These are phyloP conservation scores for Tribolium castaneum DNA, from an alignment of 1,140 invertebrate species.

Conservation along the genomic window DNA sequence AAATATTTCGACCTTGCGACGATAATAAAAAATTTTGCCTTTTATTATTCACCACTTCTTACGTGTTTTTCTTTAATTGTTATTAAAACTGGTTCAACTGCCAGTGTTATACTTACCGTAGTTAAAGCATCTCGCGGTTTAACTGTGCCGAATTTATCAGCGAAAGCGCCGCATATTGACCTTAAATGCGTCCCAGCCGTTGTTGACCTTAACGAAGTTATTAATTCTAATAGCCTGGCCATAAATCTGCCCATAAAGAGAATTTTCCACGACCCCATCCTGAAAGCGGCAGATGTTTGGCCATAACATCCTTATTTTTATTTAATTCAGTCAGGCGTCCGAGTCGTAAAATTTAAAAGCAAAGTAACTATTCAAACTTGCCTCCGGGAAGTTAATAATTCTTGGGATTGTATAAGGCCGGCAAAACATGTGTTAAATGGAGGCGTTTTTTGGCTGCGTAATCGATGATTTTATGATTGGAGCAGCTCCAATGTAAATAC, in stretches of 20 bases:
- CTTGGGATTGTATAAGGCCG: not conserved
- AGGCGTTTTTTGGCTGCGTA: not conserved
- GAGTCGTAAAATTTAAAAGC: not conserved
- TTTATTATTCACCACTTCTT: no score
- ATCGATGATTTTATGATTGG: not conserved
- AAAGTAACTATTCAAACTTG: not conserved
- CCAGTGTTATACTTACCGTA: no score
- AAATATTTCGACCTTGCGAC: no score
- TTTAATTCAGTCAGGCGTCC: not conserved
- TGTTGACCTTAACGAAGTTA: not conserved
- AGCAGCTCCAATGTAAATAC: not conserved
- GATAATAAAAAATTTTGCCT: no score
- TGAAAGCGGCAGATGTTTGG: not conserved
- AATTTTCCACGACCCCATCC: not conserved
- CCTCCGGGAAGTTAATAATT: not conserved
- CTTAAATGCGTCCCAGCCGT: not conserved
- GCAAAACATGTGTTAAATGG: not conserved
- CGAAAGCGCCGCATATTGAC: no score
- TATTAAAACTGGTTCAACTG: no score
- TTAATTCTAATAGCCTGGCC: constrained; percentile 5
- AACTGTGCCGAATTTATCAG: no score
- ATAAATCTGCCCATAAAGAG: constrained; percentile 14
- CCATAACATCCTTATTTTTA: not conserved
- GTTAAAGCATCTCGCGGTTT: no score
- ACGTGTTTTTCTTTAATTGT: no score